Percentiles rank a stretch among this genome's conserved stretches.
Evolutionary conservation across 2,113 vertebrate genomes (phyloP).

Genomic region (Tricholaema leucomelas): DNA sequence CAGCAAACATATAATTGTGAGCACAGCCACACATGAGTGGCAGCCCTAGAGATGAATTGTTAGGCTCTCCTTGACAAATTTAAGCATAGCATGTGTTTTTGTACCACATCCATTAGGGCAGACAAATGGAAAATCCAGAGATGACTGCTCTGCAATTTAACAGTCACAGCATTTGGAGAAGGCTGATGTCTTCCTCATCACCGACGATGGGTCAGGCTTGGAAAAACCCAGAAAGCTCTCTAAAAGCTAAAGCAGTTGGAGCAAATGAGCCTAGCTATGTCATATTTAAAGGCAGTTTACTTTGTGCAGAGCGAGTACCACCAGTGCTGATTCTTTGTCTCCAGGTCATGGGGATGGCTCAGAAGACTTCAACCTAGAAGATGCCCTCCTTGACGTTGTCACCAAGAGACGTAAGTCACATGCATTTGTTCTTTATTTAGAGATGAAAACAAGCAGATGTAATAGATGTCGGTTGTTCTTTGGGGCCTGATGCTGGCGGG

Average conservation of each 20-base stretch:
- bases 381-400: conserved; percentile 43
- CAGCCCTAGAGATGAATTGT: neutral
- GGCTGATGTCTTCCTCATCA: conserved; percentile 17
- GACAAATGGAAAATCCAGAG: conserved; percentile 36
- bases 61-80: conserved; percentile 36
- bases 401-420: conserved; percentile 72
- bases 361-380: conserved; percentile 33
- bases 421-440: neutral
- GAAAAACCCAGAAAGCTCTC: neutral
- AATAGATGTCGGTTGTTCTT: neutral
- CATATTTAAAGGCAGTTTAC: neutral
- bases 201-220: neutral
- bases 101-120: conserved; percentile 15
- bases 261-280: neutral
- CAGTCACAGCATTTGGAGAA: conserved; percentile 6
- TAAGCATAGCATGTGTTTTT: conserved; percentile 14
- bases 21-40: neutral
- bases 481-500: neutral
- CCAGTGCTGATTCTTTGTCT: conserved; percentile 21
- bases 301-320: neutral
- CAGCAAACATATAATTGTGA: neutral
- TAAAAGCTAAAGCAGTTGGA: conserved; percentile 24
- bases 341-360: conserved; percentile 60
- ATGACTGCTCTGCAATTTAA: conserved; percentile 37
- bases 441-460: neutral